Evolutionary conservation across 2,888 invertebrate genomes (phyloP).

Genomic region (Scrobipalpa atriplicella): DNA sequence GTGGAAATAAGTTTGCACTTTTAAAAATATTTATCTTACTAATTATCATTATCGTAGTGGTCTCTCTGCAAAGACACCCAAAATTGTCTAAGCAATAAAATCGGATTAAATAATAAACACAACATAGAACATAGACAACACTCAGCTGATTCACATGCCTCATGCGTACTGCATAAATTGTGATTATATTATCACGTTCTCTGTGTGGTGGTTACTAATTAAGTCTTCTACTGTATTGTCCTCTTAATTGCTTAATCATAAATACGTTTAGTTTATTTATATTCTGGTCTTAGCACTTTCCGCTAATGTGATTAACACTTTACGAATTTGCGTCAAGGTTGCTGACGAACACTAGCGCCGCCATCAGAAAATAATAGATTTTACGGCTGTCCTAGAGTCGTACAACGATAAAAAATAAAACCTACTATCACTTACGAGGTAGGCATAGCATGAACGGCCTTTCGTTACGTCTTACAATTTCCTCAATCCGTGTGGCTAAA

Average conservation of each 20-base stretch:
- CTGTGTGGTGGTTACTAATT: constrained; percentile 10
- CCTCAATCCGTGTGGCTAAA: no score
- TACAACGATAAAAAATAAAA: no score
- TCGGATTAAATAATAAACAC: constrained; percentile 10
- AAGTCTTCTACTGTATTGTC: background rate
- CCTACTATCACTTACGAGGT: no score
- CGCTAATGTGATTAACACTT: background rate
- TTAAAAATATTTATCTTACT: background rate
- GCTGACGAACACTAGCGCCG: no score
- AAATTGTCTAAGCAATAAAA: constrained; percentile 17
- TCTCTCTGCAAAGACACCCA: background rate
- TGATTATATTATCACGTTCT: constrained; percentile 4
- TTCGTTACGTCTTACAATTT: no score
- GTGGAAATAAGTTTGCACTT: no score
- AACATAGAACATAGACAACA: background rate
- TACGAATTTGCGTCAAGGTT: background rate
- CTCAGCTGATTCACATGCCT: background rate
- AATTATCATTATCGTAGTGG: background rate
- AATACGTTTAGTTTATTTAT: background rate
- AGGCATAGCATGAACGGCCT: no score
- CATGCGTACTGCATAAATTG: constrained; percentile 6
- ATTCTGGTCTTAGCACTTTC: background rate
- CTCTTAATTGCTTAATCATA: constrained; percentile 5
- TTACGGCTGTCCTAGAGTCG: no score
- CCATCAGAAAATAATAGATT: no score